A percentile compares a stretch with the other conserved stretches of the same genome.
phyloP scores from a whole-genome alignment of 2,888 invertebrate genomes.

The Phalera bucephala region DNA sequence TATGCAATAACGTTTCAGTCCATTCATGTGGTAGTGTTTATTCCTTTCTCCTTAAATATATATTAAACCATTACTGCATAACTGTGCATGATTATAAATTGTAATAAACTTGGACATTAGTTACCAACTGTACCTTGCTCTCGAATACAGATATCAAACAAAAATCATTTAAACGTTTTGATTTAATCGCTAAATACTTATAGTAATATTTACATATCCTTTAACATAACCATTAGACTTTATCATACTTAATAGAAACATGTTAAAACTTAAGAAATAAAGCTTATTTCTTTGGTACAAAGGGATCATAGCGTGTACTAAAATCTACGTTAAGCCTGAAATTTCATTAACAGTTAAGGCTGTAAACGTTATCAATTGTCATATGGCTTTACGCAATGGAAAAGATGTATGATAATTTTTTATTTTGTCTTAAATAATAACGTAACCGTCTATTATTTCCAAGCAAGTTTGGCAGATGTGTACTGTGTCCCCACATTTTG shows the following conservation, averaged over 20 bases:
- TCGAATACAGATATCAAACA: background rate
- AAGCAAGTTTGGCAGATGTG: too few relatives aligned
- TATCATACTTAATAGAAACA: background rate
- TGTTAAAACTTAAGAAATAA: background rate
- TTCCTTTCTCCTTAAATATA: too few relatives aligned
- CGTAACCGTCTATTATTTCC: too few relatives aligned
- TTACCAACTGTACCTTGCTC: background rate
- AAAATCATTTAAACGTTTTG: constrained; percentile 10
- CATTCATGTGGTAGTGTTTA: too few relatives aligned
- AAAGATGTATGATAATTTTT: too few relatives aligned
- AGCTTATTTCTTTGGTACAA: background rate
- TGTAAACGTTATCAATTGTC: background rate
- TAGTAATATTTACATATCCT: constrained; percentile 36
- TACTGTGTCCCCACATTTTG: too few relatives aligned
- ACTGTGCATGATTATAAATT: too few relatives aligned
- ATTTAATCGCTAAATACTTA: constrained; percentile 29
- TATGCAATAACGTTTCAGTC: too few relatives aligned
- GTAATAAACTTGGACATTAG: too few relatives aligned
- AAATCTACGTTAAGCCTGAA: constrained; percentile 36
- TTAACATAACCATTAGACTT: constrained; percentile 11
- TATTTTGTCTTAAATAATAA: too few relatives aligned
- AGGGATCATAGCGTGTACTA: constrained; percentile 26
- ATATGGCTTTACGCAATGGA: too few relatives aligned
- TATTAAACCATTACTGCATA: too few relatives aligned
- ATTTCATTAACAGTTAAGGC: constrained; percentile 7